Conservation (phyloP, 2,113 vertebrate species). For the Tretioscincus oriximinensis region DNA sequence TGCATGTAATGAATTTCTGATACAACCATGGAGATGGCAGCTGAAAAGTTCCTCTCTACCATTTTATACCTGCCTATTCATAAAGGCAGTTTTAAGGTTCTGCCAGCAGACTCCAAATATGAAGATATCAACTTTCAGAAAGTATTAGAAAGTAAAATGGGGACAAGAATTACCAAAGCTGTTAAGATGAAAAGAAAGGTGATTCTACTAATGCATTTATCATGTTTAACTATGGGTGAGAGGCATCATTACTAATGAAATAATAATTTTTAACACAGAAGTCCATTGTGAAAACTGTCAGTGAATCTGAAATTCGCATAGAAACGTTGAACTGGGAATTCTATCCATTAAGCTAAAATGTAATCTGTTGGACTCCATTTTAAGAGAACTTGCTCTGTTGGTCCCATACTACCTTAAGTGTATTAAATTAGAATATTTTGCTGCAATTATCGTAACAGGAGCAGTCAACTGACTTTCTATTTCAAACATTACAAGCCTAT, state of each 20-base stretch:
- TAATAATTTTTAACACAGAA: constrained; percentile 13
- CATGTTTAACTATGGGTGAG: constrained; percentile 35
- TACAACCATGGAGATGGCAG: neutral
- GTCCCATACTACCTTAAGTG: constrained; percentile 6
- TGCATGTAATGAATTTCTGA: too few relatives aligned
- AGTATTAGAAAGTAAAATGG: constrained; percentile 20
- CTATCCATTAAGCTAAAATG: constrained; percentile 21
- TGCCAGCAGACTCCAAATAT: neutral
- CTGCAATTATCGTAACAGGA: constrained; percentile 1
- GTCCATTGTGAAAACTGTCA: constrained; percentile 2
- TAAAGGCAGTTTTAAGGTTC: neutral
- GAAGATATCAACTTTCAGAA: neutral
- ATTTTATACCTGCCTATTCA: neutral
- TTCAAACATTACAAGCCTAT: constrained; percentile 19
- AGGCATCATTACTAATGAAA: constrained; percentile 34
- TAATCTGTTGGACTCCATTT: constrained; percentile 23
- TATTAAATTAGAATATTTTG: constrained; percentile 3
- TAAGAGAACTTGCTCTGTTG: constrained; percentile 7
- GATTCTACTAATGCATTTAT: constrained; percentile 36
- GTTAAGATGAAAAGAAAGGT: neutral
- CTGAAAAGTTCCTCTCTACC: fast-evolving
- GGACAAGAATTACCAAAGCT: neutral
- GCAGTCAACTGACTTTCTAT: constrained; percentile 16
- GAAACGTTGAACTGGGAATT: constrained; percentile 15
- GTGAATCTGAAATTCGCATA: constrained; percentile 7